Evolutionary conservation across 2,888 invertebrate species (phyloP).

Genomic region (Rhagonycha fulva): DNA sequence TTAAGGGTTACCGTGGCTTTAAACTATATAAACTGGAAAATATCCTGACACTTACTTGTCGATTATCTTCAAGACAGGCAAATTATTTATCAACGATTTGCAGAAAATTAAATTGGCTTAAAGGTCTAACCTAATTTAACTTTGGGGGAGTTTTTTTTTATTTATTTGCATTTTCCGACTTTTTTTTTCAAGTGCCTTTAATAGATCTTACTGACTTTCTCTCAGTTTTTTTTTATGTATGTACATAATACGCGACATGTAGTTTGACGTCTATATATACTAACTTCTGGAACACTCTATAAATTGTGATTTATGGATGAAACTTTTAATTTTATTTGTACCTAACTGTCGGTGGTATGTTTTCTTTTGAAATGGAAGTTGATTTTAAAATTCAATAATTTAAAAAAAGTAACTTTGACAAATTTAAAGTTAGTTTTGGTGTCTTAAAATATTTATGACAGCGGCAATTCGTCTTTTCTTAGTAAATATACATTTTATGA

Average conservation of each 20-base stretch:
- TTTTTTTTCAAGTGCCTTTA: too few relatives aligned
- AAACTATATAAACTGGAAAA: background rate
- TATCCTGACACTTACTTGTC: background rate
- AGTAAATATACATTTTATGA: constrained; percentile 1
- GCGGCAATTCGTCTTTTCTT: background rate
- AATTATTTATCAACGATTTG: background rate
- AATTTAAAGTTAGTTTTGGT: background rate
- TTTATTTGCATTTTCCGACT: background rate
- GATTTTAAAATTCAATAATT: background rate
- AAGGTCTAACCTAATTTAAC: background rate
- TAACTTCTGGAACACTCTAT: background rate
- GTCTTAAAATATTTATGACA: constrained; percentile 1
- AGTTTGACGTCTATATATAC: background rate
- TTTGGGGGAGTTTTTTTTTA: background rate
- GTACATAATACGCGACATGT: too few relatives aligned
- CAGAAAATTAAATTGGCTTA: background rate
- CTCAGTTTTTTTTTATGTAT: too few relatives aligned
- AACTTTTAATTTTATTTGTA: background rate
- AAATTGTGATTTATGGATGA: background rate
- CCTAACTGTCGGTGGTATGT: background rate
- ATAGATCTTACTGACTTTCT: too few relatives aligned
- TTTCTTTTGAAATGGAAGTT: background rate
- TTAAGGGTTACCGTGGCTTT: background rate
- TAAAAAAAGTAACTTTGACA: background rate
- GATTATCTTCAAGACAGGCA: background rate